These are phyloP conservation scores for Rostratula benghalensis DNA, from an alignment of 2,113 vertebrate genomes.

Conservation along the genomic window DNA sequence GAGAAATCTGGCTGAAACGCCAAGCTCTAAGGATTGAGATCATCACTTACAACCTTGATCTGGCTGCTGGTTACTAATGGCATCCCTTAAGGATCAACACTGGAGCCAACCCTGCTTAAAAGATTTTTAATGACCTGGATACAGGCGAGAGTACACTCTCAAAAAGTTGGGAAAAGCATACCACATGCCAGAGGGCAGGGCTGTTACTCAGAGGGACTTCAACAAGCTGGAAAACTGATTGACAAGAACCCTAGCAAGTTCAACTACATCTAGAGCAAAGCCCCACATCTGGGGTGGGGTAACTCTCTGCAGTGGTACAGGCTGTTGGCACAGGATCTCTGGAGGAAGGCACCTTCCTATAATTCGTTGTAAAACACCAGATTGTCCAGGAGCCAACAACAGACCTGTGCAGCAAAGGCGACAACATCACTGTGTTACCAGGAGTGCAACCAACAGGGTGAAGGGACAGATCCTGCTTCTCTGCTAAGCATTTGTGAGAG, in stretches of 20 bases:
- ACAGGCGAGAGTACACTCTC: background rate
- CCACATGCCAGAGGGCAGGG: background rate
- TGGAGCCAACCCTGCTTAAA: background rate
- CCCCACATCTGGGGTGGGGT: background rate
- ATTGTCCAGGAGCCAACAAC: background rate
- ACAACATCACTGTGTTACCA: accelerated
- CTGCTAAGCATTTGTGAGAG: background rate
- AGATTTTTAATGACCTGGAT: background rate
- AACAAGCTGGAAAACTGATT: background rate
- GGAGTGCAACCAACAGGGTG: accelerated
- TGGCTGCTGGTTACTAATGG: background rate
- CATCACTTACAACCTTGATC: background rate
- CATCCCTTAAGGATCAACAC: background rate
- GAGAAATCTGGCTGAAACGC: background rate
- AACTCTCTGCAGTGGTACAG: background rate
- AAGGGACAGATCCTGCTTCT: background rate
- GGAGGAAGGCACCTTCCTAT: background rate
- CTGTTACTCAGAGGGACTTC: background rate
- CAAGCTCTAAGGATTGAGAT: background rate
- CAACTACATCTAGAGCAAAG: background rate
- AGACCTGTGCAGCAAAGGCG: background rate
- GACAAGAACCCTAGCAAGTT: background rate
- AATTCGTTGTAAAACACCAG: background rate
- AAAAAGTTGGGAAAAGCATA: background rate
- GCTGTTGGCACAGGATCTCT: background rate